Conservation (phyloP, 2,888 invertebrate genomes). For the Fragum sueziense region DNA sequence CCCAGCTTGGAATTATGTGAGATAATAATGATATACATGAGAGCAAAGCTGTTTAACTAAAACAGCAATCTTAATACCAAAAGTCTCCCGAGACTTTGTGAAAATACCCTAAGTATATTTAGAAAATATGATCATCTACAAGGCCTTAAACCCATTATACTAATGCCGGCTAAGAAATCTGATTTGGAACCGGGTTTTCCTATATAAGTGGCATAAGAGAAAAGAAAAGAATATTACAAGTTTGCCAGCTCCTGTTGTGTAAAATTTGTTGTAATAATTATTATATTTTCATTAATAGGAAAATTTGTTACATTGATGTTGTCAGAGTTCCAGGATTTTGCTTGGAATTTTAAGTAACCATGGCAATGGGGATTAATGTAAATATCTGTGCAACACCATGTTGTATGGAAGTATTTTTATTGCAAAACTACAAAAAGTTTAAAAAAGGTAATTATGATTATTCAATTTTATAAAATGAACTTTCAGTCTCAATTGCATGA, state of each 20-base stretch:
- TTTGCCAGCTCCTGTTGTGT: constrained; percentile 10
- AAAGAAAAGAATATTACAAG: constrained; percentile 57
- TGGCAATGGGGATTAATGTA: neutral
- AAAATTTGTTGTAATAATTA: constrained; percentile 5
- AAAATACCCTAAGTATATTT: constrained; percentile 72
- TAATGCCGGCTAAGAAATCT: constrained; percentile 73
- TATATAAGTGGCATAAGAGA: constrained; percentile 68
- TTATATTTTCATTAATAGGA: neutral
- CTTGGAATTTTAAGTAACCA: neutral
- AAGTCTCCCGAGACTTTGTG: constrained; percentile 67
- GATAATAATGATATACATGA: constrained; percentile 55
- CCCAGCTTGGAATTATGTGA: constrained; percentile 22
- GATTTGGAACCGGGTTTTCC: constrained; percentile 68
- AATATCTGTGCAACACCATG: too few relatives aligned
- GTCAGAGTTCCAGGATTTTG: neutral
- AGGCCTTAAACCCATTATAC: constrained; percentile 71
- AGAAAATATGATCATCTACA: constrained; percentile 72
- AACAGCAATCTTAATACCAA: constrained; percentile 54
- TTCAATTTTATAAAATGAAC: too few relatives aligned
- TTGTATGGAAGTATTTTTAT: neutral
- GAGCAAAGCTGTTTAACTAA: constrained; percentile 57
- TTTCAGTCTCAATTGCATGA: too few relatives aligned
- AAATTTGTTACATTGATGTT: neutral
- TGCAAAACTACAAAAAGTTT: neutral
- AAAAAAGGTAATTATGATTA: neutral